phyloP scores from a whole-genome alignment of 1,140 invertebrate species.

The Chymomyza costata region DNA sequence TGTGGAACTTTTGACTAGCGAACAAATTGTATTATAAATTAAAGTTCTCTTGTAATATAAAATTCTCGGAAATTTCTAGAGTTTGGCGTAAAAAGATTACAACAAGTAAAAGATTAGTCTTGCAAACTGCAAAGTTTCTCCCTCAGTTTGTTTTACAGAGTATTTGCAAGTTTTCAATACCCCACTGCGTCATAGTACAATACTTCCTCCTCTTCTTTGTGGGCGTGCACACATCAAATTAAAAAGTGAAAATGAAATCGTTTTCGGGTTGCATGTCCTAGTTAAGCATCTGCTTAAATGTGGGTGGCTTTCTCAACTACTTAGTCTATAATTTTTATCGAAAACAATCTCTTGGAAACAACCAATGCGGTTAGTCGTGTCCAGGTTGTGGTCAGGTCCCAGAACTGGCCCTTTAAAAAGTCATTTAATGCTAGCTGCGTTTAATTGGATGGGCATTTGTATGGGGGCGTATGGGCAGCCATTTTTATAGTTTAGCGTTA shows the following conservation, averaged over 20 bases:
- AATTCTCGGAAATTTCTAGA: no score
- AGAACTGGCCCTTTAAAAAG: slow-evolving; percentile 17
- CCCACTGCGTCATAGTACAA: no score
- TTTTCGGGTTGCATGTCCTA: slow-evolving; percentile 2
- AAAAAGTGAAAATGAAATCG: slow-evolving; percentile 57
- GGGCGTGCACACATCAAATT: slow-evolving; percentile 40
- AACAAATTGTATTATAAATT: no score
- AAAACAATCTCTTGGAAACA: slow-evolving; percentile 60
- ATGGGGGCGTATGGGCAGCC: neutral
- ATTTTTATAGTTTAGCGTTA: slow-evolving; percentile 3
- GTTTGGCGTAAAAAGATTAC: no score
- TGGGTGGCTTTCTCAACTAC: slow-evolving; percentile 27
- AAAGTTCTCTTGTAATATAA: no score
- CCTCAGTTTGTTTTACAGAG: no score
- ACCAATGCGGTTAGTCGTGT: no score
- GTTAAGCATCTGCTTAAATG: slow-evolving; percentile 40
- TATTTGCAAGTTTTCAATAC: no score
- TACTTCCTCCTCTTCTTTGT: slow-evolving; percentile 9
- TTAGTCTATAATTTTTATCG: slow-evolving; percentile 69
- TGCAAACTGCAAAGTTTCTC: no score
- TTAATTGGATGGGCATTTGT: slow-evolving; percentile 40
- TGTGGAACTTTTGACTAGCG: no score
- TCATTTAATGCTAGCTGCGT: slow-evolving; percentile 31
- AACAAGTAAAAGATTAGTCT: no score
- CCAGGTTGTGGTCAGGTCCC: no score